These are phyloP conservation scores for Cyanoramphus novaezelandiae DNA, from an alignment of 2,113 vertebrate species.

Conservation along the genomic window DNA sequence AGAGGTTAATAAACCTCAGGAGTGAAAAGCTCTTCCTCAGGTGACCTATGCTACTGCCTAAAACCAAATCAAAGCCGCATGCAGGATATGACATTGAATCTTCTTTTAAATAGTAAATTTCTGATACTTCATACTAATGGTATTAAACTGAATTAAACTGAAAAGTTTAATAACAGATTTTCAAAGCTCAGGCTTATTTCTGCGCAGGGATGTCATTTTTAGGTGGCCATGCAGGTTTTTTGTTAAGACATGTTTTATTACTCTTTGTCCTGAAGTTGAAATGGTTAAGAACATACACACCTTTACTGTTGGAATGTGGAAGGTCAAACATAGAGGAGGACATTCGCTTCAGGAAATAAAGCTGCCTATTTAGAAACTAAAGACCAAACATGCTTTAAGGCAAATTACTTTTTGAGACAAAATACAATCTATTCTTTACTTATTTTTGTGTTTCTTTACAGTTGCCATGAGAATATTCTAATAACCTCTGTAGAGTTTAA, in stretches of 20 bases:
- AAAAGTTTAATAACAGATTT: neutral
- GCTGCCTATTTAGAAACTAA: constrained; percentile 29
- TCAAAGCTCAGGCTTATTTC: neutral
- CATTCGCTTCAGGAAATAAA: constrained; percentile 25
- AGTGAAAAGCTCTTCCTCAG: neutral
- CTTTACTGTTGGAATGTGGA: neutral
- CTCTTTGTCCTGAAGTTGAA: neutral
- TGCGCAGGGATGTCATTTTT: neutral
- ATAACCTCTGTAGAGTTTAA: constrained; percentile 72
- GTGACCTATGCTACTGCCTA: neutral
- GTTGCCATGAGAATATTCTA: constrained; percentile 71
- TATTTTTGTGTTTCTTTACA: constrained; percentile 72
- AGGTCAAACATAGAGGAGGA: neutral
- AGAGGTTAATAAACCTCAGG: neutral
- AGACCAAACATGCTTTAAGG: constrained; percentile 30
- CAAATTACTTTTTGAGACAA: constrained; percentile 44
- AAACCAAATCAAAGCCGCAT: neutral
- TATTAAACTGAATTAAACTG: neutral
- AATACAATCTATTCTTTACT: constrained; percentile 61
- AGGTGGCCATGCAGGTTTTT: neutral
- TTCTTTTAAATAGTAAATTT: neutral
- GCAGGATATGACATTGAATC: rapidly evolving
- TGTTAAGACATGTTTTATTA: neutral
- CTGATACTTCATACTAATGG: neutral
- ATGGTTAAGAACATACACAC: neutral